Conservation (phyloP, 2,797 vertebrate genomes). For the Apogon talboti region DNA sequence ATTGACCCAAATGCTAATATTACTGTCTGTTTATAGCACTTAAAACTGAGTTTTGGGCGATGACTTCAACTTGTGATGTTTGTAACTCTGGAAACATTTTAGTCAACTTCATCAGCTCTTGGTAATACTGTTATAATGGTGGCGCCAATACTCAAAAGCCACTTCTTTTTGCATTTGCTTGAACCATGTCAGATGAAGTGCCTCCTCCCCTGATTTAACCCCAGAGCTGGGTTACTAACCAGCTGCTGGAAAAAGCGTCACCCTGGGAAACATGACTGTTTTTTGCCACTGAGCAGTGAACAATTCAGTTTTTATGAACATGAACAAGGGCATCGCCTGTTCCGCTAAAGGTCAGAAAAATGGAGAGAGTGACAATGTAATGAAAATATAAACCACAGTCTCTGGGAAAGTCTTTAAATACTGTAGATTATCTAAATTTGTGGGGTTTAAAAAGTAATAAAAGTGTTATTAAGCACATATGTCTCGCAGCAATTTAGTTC, state of each 20-base stretch:
- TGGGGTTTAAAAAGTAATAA: background rate
- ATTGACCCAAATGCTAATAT: too few relatives aligned
- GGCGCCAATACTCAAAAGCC: background rate
- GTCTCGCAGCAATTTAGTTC: background rate
- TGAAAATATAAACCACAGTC: conserved; percentile 8
- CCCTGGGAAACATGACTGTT: conserved; percentile 18
- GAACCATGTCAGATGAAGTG: conserved; percentile 24
- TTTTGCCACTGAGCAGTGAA: conserved; percentile 33
- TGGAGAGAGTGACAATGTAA: background rate
- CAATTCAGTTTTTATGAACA: conserved; percentile 43
- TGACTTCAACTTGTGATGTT: too few relatives aligned
- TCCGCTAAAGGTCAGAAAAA: conserved; percentile 37
- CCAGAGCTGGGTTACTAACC: conserved; percentile 32
- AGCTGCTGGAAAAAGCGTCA: conserved; percentile 55
- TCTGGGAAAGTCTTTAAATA: background rate
- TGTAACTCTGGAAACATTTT: too few relatives aligned
- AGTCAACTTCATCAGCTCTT: background rate
- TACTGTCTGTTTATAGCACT: too few relatives aligned
- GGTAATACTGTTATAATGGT: background rate
- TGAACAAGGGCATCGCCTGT: conserved; percentile 53
- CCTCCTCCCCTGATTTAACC: conserved; percentile 17
- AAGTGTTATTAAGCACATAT: background rate
- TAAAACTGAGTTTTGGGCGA: too few relatives aligned
- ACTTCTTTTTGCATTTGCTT: conserved; percentile 4
- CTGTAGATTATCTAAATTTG: background rate